A percentile compares a stretch with the other conserved stretches of the same genome.
Conservation (phyloP, 2,113 vertebrate genomes). For the Malaclemys terrapin region DNA sequence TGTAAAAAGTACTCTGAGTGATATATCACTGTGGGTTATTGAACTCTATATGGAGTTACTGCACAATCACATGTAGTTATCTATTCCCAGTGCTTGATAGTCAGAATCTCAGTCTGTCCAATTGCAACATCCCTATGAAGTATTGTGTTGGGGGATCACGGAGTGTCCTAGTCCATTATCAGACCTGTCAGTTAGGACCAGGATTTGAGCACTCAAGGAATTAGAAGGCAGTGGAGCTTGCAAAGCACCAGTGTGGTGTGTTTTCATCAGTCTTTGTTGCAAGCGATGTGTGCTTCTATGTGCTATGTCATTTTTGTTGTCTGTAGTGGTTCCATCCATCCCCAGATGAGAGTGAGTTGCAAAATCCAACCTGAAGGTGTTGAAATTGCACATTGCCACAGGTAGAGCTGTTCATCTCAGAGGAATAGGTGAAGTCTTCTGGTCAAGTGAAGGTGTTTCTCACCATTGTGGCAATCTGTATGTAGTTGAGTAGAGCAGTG, state of each 20-base stretch:
- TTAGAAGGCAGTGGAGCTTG: background rate
- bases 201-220: background rate
- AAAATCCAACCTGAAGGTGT: accelerated
- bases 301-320: background rate
- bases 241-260: accelerated
- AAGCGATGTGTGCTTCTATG: accelerated
- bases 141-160: background rate
- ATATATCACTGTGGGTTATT: background rate
- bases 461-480: accelerated
- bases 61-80: background rate
- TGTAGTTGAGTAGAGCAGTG: background rate
- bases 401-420: background rate
- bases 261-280: background rate
- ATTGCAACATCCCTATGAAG: background rate
- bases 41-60: background rate
- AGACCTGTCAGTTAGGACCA: accelerated
- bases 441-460: accelerated
- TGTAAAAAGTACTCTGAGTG: constrained; percentile 19
- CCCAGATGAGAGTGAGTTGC: accelerated
- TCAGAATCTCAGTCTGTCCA: background rate
- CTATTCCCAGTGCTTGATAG: accelerated
- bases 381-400: accelerated
- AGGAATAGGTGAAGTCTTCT: background rate
- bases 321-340: accelerated
- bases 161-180: background rate